Evolutionary conservation across 2,888 invertebrate genomes (phyloP).

Genomic region (Meteorus cinctellus): DNA sequence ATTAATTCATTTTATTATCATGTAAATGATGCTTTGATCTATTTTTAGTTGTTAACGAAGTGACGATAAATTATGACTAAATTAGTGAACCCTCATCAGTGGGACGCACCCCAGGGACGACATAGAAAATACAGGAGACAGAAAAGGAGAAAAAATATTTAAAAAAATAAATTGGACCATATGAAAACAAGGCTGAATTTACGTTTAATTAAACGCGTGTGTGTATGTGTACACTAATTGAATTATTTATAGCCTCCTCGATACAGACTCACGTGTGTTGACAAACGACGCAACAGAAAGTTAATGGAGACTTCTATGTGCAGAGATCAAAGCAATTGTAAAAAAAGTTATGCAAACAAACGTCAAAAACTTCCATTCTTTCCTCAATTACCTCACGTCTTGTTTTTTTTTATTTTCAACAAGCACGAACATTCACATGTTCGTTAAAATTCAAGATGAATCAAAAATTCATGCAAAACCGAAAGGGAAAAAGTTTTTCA

Average conservation of each 20-base stretch:
- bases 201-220: background rate
- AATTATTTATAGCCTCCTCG: conserved; percentile 16
- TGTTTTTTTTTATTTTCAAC: too few relatives aligned
- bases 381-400: too few relatives aligned
- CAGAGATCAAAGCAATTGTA: background rate
- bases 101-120: background rate
- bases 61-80: background rate
- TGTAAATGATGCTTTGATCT: background rate
- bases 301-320: background rate
- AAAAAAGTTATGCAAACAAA: conserved; percentile 10
- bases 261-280: conserved; percentile 1
- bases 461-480: too few relatives aligned
- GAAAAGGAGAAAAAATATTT: background rate
- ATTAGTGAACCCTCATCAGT: background rate
- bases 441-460: too few relatives aligned
- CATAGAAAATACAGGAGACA: background rate
- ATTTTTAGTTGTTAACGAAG: background rate
- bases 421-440: too few relatives aligned
- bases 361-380: too few relatives aligned
- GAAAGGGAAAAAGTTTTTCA: too few relatives aligned
- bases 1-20: background rate
- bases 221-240: background rate
- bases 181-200: background rate
- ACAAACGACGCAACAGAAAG: background rate
- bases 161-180: background rate